Evolutionary conservation across 2,888 invertebrate genomes (phyloP).

Genomic region (Oscheius myriophilus): DNA sequence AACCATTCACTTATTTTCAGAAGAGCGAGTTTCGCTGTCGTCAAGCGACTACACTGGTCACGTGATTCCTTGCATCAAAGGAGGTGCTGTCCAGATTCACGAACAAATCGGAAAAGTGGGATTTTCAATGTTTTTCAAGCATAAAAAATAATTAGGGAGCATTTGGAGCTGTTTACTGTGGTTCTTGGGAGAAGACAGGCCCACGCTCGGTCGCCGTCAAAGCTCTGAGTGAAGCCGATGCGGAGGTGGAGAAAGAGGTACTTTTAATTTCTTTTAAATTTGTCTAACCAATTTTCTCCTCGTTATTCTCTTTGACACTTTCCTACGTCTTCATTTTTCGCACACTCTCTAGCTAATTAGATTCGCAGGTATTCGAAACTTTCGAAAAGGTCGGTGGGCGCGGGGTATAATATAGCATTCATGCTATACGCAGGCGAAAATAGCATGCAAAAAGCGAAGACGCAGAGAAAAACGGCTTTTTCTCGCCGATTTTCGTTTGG

Average conservation of each 20-base stretch:
- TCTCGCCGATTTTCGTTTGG: too few species aligned
- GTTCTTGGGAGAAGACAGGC: constrained; percentile 54
- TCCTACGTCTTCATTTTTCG: too few species aligned
- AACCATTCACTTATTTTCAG: constrained; percentile 23
- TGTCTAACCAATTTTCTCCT: too few species aligned
- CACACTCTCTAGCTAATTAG: too few species aligned
- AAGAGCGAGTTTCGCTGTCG: constrained; percentile 39
- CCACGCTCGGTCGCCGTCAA: constrained; percentile 48
- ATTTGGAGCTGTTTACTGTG: constrained; percentile 66
- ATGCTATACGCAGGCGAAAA: too few species aligned
- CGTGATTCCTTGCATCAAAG: constrained; percentile 52
- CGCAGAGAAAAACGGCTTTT: too few species aligned
- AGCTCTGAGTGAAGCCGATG: constrained; percentile 35
- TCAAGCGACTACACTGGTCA: constrained; percentile 50
- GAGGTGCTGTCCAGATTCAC: constrained; percentile 56
- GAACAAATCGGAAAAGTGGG: constrained; percentile 64
- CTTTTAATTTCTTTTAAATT: neutral
- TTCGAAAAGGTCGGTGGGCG: too few species aligned
- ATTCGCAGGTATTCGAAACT: too few species aligned
- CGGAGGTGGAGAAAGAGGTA: constrained; percentile 45
- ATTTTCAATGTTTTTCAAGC: neutral
- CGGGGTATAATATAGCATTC: too few species aligned
- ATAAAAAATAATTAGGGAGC: constrained; percentile 55
- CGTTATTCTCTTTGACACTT: too few species aligned
- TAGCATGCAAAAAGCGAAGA: too few species aligned